These are phyloP conservation scores for Alaudala cheleensis DNA, from an alignment of 2,113 vertebrate species.

Conservation along the genomic window DNA sequence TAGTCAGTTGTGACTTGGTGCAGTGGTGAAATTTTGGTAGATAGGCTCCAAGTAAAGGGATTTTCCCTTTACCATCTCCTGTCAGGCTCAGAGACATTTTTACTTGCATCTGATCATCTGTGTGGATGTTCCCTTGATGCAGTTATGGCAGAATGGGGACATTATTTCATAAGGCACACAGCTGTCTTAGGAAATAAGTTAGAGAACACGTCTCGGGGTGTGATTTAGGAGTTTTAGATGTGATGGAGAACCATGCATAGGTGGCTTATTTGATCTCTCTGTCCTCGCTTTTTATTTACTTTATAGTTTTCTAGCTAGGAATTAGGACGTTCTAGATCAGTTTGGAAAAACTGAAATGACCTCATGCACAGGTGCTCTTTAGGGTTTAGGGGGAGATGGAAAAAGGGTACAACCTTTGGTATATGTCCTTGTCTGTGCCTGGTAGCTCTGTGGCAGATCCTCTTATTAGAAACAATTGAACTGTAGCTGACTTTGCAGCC, in stretches of 20 bases:
- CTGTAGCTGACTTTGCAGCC: background rate
- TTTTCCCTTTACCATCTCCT: background rate
- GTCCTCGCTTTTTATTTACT: background rate
- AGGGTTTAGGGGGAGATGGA: background rate
- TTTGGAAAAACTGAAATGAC: background rate
- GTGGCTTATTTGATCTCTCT: background rate
- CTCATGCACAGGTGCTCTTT: background rate
- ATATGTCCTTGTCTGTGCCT: background rate
- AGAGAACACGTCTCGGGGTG: background rate
- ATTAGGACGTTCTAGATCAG: background rate
- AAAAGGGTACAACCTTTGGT: background rate
- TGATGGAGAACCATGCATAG: background rate
- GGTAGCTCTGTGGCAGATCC: background rate
- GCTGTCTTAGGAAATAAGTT: background rate
- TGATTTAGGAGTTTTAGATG: background rate
- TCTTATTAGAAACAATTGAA: background rate
- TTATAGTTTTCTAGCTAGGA: background rate
- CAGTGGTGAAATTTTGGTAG: background rate
- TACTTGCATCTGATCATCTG: background rate
- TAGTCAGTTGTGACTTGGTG: background rate
- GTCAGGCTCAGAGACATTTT: background rate
- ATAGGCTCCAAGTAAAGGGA: background rate
- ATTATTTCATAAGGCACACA: background rate
- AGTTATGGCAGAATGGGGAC: background rate
- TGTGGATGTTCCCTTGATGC: background rate